A percentile compares a stretch with the other conserved stretches of the same genome.
These are phyloP conservation scores for Caenorhabditis panamensis DNA, from an alignment of 2,888 invertebrate genomes.

Conservation along the genomic window DNA sequence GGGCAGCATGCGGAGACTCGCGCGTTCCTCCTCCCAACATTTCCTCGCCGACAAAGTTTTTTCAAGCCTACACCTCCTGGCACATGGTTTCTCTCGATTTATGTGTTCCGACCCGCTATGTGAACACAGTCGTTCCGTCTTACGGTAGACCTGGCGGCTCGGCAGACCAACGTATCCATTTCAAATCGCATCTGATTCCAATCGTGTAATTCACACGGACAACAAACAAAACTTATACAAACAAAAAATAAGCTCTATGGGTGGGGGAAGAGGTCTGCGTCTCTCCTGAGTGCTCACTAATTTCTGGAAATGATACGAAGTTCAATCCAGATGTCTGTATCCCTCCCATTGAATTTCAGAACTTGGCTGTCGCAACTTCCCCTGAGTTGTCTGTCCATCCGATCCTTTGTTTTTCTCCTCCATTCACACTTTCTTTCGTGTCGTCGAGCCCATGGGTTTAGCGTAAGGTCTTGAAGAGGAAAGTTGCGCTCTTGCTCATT, in stretches of 20 bases:
- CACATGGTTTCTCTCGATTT: conserved; percentile 27
- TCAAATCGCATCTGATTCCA: conserved; percentile 47
- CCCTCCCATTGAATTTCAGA: conserved; percentile 14
- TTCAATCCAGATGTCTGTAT: conserved; percentile 48
- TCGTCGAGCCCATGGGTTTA: conserved; percentile 50
- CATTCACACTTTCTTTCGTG: conserved; percentile 16
- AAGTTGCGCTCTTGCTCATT: conserved; percentile 33
- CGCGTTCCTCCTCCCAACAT: conserved; percentile 11
- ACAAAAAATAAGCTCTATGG: conserved; percentile 41
- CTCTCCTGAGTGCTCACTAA: not conserved
- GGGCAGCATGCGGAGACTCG: conserved; percentile 22
- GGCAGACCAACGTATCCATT: conserved; percentile 11
- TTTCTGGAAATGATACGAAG: conserved; percentile 1
- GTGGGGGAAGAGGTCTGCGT: conserved; percentile 31
- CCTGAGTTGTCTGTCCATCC: too few species aligned
- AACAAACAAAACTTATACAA: conserved; percentile 56
- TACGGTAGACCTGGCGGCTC: conserved; percentile 10
- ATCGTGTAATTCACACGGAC: conserved; percentile 59
- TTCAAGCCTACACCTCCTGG: conserved; percentile 11
- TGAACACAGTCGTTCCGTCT: conserved; percentile 9
- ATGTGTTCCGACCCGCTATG: conserved; percentile 16
- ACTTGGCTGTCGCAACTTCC: too few species aligned
- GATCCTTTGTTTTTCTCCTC: not conserved
- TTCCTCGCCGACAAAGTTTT: conserved; percentile 33
- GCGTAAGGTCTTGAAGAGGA: conserved; percentile 41